phyloP scores from a whole-genome alignment of 2,113 vertebrate genomes.

The Ceyx melanurus region DNA sequence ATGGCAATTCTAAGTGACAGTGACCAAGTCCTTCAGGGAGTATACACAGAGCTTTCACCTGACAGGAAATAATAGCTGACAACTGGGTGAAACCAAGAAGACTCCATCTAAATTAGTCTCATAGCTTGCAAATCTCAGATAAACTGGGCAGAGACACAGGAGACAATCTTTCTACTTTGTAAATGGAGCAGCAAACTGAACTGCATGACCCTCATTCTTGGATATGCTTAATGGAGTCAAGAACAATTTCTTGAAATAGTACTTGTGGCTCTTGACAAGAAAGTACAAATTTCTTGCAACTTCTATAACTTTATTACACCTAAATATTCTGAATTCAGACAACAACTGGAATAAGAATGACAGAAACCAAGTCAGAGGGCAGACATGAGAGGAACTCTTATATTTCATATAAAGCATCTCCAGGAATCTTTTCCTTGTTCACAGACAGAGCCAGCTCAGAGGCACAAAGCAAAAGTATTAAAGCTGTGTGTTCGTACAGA shows the following conservation, averaged over 20 bases:
- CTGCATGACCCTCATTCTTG: background rate
- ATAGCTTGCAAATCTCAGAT: background rate
- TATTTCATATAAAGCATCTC: background rate
- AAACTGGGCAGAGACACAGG: background rate
- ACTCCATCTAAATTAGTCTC: background rate
- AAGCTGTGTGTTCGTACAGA: background rate
- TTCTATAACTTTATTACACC: background rate
- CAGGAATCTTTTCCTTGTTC: background rate
- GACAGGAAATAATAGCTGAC: background rate
- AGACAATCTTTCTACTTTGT: background rate
- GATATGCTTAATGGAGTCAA: background rate
- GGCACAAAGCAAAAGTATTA: background rate
- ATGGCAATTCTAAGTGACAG: background rate
- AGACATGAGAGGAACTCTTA: background rate
- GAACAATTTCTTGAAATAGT: background rate
- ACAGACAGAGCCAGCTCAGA: background rate
- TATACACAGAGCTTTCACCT: rapidly evolving
- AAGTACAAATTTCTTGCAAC: background rate
- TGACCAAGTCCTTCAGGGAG: background rate
- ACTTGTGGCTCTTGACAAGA: background rate
- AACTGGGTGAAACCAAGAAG: background rate
- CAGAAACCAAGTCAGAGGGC: background rate
- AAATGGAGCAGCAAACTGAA: background rate
- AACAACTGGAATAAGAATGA: background rate
- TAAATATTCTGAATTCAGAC: background rate